Percentiles rank a stretch among this genome's conserved stretches.
Evolutionary conservation across 1,140 invertebrate species (phyloP).

Genomic region (Drosophila pandora): DNA sequence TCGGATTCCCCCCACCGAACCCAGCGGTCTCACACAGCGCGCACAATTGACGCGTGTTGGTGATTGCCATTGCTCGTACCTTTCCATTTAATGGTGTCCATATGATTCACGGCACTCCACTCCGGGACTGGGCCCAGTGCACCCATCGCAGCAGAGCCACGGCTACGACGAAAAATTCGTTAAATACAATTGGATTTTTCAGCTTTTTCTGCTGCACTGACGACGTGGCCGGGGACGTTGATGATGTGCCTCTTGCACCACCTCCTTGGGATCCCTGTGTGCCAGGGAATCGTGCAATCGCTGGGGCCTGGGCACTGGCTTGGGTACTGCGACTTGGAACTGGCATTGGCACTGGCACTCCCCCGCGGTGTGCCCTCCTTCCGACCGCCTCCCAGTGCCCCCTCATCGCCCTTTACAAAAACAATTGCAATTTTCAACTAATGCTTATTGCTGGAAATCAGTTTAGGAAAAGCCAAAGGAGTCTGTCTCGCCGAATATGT

Average conservation of each 20-base stretch:
- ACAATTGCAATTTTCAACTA: constrained; percentile 83
- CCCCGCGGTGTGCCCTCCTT: constrained; percentile 67
- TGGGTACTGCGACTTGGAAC: constrained; percentile 11
- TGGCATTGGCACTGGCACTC: constrained; percentile 52
- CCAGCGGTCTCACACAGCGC: constrained; percentile 67
- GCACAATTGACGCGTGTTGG: constrained; percentile 78
- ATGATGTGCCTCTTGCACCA: constrained; percentile 71
- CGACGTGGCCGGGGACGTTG: constrained; percentile 63
- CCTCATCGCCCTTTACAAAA: constrained; percentile 50
- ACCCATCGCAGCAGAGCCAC: constrained; percentile 19
- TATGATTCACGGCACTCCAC: constrained; percentile 73
- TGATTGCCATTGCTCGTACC: constrained; percentile 71
- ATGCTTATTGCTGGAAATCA: constrained; percentile 83
- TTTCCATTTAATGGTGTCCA: constrained; percentile 82
- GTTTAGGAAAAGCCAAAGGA: constrained; percentile 77
- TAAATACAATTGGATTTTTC: constrained; percentile 81
- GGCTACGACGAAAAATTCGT: constrained; percentile 64
- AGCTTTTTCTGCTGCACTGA: constrained; percentile 57
- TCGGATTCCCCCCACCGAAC: constrained; percentile 14
- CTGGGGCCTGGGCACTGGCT: constrained; percentile 31
- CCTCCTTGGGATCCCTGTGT: constrained; percentile 35
- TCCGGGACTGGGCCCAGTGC: constrained; percentile 28
- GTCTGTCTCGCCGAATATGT: constrained; percentile 39
- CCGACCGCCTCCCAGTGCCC: constrained; percentile 18
- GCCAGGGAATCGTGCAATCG: constrained; percentile 71